Evolutionary conservation across 2,888 invertebrate genomes (phyloP), one percentile per base, ranked within the genome.

Genomic region (Acanthosepion pharaonis): DNA sequence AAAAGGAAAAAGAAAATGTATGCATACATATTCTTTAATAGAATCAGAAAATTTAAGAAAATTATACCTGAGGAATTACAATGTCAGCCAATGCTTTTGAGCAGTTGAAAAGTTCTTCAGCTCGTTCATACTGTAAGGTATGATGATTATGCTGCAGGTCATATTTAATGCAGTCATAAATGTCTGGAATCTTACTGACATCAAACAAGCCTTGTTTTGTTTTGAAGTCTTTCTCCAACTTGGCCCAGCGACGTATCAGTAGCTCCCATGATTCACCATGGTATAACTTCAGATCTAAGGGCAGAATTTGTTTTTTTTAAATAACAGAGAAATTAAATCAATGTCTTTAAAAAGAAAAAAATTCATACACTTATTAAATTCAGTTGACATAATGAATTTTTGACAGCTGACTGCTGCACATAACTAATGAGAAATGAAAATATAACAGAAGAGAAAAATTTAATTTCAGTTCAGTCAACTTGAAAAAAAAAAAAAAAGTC

Each of bases 191-290:
- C 98, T 99, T 99, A 15, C 99, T 99, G 96, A 99, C 99, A 97
- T 99, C 99, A 97, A 98, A 99, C 91, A 96, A 96, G 42, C 97
- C 98, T 96, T 98, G 98, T 97, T 99, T 99, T 0, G 99, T 98
- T 96, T 98, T 99, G 97, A 99, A 99, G 97, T 99, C 99, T 97
- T 99, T 99, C 97, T 99, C 99, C 94, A 99, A 98, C 98, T 99
- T 99, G 92, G 99, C 99, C 99, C 99, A 99, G 28, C 99, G 98
- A 48, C 99, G 98, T 15, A 99, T 99, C 98, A 99, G 99, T 95
- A 99, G 98, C 97, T 99, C 99, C 99, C 99, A 99, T 0, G 99
- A 99, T 98, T 99, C 99, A 9, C 99, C 99, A 97, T 99, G 99
- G 97, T 99, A 99, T 18, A 99, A 98, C 95, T 99, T 98, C 8